Evolutionary conservation across 1,140 invertebrate genomes (phyloP).

Genomic region (Drosophila sturtevanti): DNA sequence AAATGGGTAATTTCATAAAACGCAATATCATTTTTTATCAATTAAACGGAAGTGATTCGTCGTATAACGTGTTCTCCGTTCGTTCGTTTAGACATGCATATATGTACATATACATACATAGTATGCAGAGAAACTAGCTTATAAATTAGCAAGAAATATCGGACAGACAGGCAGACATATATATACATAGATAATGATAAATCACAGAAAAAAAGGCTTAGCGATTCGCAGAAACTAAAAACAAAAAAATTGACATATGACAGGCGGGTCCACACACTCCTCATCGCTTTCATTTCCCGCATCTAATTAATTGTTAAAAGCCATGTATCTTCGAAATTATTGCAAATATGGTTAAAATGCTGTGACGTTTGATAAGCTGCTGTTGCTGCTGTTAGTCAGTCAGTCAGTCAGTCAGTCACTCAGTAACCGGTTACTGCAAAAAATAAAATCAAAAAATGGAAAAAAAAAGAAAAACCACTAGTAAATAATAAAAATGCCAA

Average conservation of each 20-base stretch:
- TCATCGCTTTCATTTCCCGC: neutral
- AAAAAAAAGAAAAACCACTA: neutral
- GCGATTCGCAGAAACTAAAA: neutral
- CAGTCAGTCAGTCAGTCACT: neutral
- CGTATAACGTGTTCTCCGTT: neutral
- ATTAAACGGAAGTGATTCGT: neutral
- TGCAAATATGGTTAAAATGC: slow-evolving; percentile 6
- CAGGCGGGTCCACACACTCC: neutral
- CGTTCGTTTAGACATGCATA: too few relatives aligned
- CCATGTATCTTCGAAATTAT: neutral
- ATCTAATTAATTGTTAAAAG: neutral
- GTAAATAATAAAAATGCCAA: slow-evolving; percentile 3
- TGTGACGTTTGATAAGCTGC: slow-evolving; percentile 7
- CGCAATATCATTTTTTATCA: slow-evolving; percentile 5
- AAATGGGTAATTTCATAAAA: neutral
- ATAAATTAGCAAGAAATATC: neutral
- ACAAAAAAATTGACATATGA: neutral
- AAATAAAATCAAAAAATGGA: too few relatives aligned
- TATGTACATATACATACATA: too few relatives aligned
- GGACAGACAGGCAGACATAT: neutral
- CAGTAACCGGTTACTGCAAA: neutral
- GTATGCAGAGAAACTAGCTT: neutral
- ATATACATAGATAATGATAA: neutral
- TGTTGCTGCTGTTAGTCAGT: neutral
- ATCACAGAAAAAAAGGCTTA: slow-evolving; percentile 6